Evolutionary conservation across 2,888 invertebrate genomes (phyloP).

Genomic region (Morpho achilles): DNA sequence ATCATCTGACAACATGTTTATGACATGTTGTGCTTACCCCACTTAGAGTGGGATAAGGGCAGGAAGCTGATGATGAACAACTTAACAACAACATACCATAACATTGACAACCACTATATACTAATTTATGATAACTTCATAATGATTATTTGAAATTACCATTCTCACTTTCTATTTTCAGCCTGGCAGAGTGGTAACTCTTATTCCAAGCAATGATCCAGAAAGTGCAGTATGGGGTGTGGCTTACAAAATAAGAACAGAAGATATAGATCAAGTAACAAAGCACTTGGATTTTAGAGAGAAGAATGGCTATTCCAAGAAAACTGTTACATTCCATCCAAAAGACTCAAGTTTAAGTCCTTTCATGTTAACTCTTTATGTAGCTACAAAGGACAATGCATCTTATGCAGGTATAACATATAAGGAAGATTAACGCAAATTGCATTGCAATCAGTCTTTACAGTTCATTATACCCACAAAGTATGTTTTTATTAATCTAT

Average conservation of each 20-base stretch:
- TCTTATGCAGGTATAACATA: constrained; percentile 80
- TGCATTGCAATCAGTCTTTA: too few species aligned
- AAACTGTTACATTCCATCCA: constrained; percentile 86
- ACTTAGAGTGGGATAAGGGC: too few species aligned
- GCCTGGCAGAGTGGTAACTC: constrained; percentile 94
- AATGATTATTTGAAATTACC: too few species aligned
- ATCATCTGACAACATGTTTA: too few species aligned
- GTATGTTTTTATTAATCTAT: too few species aligned
- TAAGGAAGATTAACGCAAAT: too few species aligned
- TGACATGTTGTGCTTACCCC: too few species aligned
- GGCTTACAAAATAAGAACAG: constrained; percentile 89
- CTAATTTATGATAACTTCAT: too few species aligned
- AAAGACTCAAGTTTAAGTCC: constrained; percentile 66
- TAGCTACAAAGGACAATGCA: constrained; percentile 89
- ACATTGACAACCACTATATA: too few species aligned
- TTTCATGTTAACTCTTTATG: constrained; percentile 87
- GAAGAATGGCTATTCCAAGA: constrained; percentile 93
- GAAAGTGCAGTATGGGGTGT: constrained; percentile 91
- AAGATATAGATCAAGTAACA: constrained; percentile 84
- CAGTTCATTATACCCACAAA: too few species aligned
- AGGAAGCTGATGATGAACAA: too few species aligned
- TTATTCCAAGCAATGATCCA: constrained; percentile 81
- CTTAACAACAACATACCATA: too few species aligned
- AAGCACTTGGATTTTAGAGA: constrained; percentile 93
- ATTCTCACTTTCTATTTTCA: constrained; percentile 40